Conservation (phyloP, 1,140 invertebrate genomes). For the Tribolium castaneum region DNA sequence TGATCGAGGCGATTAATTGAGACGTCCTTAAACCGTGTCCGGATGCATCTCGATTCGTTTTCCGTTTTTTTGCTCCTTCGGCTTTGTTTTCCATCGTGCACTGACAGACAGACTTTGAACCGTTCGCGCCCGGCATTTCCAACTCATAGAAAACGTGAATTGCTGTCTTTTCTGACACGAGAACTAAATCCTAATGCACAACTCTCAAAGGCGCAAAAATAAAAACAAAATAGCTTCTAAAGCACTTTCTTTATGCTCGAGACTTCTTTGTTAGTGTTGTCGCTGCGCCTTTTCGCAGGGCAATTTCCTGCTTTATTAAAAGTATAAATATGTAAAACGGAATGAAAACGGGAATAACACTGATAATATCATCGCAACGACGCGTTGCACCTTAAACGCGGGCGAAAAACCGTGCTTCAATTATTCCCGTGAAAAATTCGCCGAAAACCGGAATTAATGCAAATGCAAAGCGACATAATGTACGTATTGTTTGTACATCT, state of each 20-base stretch:
- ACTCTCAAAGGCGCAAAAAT: slow-evolving; percentile 33
- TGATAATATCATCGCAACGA: slow-evolving; percentile 51
- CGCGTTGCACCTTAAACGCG: slow-evolving; percentile 10
- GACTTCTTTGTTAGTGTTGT: slow-evolving; percentile 34
- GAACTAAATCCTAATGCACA: slow-evolving; percentile 32
- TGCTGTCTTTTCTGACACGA: slow-evolving; percentile 34
- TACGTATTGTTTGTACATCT: slow-evolving; percentile 34
- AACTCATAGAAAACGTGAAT: slow-evolving; percentile 35
- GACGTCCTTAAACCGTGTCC: slow-evolving; percentile 25
- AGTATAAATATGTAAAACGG: slow-evolving; percentile 56
- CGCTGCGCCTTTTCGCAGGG: slow-evolving; percentile 41
- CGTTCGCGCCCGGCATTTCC: slow-evolving; percentile 26
- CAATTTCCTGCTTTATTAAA: slow-evolving; percentile 58
- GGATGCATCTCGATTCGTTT: slow-evolving; percentile 22
- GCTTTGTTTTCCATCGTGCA: slow-evolving; percentile 20
- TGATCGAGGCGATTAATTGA: slow-evolving; percentile 20
- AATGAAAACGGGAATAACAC: slow-evolving; percentile 55
- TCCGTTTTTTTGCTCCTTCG: not conserved
- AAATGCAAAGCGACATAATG: slow-evolving; percentile 32
- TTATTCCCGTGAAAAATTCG: slow-evolving; percentile 10
- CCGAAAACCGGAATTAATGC: slow-evolving; percentile 22
- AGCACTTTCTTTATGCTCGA: slow-evolving; percentile 35
- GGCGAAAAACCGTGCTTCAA: not conserved
- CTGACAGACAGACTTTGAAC: slow-evolving; percentile 24
- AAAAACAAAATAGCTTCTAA: slow-evolving; percentile 34